These are phyloP conservation scores for Campylomormyrus numenius DNA, from an alignment of 2,113 vertebrate genomes.

Conservation along the genomic window DNA sequence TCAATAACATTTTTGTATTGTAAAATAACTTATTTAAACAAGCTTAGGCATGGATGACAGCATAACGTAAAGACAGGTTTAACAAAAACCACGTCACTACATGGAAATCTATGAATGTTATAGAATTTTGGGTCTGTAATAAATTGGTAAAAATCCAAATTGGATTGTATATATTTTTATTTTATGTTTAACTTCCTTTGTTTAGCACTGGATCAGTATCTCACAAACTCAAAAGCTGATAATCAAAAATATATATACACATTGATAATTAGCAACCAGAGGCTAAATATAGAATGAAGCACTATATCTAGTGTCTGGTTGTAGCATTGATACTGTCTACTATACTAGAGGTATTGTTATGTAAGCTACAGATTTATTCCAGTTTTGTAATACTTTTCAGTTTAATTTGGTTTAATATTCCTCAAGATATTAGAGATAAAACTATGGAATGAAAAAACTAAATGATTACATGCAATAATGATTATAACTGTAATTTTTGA, in stretches of 20 bases:
- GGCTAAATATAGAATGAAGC: neutral
- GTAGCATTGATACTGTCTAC: neutral
- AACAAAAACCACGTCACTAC: constrained; percentile 81
- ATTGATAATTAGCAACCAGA: neutral
- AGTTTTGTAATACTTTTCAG: neutral
- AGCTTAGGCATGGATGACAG: constrained; percentile 48
- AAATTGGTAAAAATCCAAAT: constrained; percentile 67
- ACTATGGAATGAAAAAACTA: neutral
- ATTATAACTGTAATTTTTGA: neutral
- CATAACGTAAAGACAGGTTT: constrained; percentile 64
- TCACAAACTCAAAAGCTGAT: neutral
- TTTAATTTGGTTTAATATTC: neutral
- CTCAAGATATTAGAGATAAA: neutral
- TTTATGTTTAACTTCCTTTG: neutral
- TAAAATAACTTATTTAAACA: constrained; percentile 75
- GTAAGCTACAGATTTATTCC: neutral
- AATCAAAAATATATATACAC: neutral
- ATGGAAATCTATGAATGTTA: constrained; percentile 80
- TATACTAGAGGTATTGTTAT: neutral
- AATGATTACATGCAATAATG: neutral
- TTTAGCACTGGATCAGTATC: neutral
- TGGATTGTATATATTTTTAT: neutral
- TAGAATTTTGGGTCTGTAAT: constrained; percentile 73
- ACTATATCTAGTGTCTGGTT: neutral
- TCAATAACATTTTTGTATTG: constrained; percentile 80